phyloP scores from a whole-genome alignment of 2,797 vertebrate species.

The Phoeniculus purpureus region DNA sequence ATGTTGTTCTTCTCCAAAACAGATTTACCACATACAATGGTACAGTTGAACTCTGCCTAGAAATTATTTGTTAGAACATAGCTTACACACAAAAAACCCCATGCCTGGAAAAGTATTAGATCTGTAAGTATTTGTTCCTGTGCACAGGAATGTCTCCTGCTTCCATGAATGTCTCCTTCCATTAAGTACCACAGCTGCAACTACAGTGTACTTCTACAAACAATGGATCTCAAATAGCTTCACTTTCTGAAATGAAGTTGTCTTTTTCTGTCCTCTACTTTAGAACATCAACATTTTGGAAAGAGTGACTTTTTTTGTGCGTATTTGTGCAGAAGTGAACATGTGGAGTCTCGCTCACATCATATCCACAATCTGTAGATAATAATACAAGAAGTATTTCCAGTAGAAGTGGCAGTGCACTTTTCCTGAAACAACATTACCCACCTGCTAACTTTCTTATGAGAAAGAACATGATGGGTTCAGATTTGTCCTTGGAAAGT shows the following conservation, averaged over 20 bases:
- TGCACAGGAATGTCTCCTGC: rapidly evolving
- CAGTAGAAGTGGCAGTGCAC: background rate
- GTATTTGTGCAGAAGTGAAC: background rate
- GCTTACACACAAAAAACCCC: rapidly evolving
- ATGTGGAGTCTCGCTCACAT: background rate
- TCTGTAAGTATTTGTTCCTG: background rate
- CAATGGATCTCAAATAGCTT: background rate
- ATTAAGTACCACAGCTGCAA: background rate
- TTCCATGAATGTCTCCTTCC: no score
- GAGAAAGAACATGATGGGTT: background rate
- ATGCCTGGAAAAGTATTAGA: background rate
- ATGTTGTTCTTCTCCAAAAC: background rate
- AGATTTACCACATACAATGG: background rate
- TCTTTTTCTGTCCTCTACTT: background rate
- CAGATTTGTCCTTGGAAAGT: constrained; percentile 25
- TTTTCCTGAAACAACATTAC: background rate
- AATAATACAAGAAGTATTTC: background rate
- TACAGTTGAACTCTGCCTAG: background rate
- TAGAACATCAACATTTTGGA: background rate
- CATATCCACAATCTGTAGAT: background rate
- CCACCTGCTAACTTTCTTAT: background rate
- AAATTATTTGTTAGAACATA: background rate
- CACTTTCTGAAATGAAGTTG: background rate
- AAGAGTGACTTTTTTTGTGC: rapidly evolving
- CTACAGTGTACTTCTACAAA: background rate